Evolutionary conservation across 2,797 vertebrate genomes (phyloP).

Genomic region (Caiman crocodilus): DNA sequence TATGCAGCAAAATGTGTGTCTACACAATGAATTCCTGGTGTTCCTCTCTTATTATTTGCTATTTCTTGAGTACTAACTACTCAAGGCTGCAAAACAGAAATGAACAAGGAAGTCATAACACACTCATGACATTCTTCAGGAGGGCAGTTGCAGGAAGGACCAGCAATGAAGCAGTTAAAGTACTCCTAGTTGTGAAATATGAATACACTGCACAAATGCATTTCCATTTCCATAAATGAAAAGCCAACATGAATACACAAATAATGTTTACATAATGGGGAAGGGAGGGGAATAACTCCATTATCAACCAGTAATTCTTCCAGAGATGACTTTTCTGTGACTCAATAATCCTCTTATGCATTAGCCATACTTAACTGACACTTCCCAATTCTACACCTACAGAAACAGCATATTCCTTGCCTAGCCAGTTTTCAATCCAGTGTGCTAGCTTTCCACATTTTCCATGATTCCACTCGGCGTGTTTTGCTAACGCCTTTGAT

Average conservation of each 20-base stretch:
- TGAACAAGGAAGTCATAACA: not conserved
- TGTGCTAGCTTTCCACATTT: slow-evolving; percentile 35
- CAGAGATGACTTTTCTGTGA: slow-evolving; percentile 33
- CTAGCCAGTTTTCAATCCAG: slow-evolving; percentile 23
- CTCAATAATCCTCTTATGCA: not conserved
- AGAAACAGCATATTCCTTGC: slow-evolving; percentile 27
- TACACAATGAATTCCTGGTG: not conserved
- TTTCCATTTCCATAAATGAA: not conserved
- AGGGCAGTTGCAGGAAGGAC: not conserved
- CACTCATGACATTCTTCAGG: not conserved
- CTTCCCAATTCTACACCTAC: not conserved
- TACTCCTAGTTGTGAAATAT: not conserved
- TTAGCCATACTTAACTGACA: not conserved
- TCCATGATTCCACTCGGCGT: slow-evolving; percentile 25
- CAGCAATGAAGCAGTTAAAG: not conserved
- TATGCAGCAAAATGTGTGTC: not conserved
- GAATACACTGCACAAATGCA: rapidly evolving
- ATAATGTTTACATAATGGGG: not conserved
- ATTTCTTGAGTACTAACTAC: not conserved
- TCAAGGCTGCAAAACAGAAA: no score
- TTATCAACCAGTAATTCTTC: not conserved
- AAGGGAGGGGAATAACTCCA: not conserved
- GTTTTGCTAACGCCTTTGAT: not conserved
- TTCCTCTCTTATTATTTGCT: not conserved
- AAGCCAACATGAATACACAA: not conserved